Percentiles rank a stretch among this genome's conserved stretches.
phyloP scores from a whole-genome alignment of 2,113 vertebrate genomes.

The Callipepla californica region DNA sequence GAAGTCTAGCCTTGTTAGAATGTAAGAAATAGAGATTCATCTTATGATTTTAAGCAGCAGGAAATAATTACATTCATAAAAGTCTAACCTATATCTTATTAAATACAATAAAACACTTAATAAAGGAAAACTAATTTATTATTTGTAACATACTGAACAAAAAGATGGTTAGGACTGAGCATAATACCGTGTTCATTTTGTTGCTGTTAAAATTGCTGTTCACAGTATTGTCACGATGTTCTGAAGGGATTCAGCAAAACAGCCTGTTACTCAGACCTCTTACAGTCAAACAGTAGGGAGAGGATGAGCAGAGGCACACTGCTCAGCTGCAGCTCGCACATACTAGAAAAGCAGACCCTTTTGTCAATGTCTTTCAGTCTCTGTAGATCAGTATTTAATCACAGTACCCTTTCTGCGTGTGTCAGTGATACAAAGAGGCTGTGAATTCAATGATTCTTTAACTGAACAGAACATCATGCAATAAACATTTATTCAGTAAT shows the following conservation, averaged over 20 bases:
- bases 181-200: background rate
- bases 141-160: background rate
- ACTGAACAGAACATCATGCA: background rate
- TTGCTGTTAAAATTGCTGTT: background rate
- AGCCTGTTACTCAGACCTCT: background rate
- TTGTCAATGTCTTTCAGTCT: background rate
- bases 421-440: background rate
- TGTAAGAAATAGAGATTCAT: background rate
- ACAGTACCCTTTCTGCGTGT: background rate
- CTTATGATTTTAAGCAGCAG: background rate
- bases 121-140: background rate
- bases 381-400: background rate
- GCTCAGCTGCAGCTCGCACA: rapidly evolving
- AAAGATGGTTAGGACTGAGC: background rate
- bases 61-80: background rate
- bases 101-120: background rate
- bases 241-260: background rate
- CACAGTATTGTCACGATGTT: background rate
- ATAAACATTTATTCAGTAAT: background rate
- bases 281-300: background rate
- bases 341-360: background rate
- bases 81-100: background rate
- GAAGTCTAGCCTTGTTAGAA: background rate
- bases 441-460: background rate
- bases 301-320: background rate